Percentiles rank a stretch among this genome's conserved stretches.
Evolutionary conservation across 1,140 invertebrate genomes (phyloP).

Genomic region (Tenebrio molitor): DNA sequence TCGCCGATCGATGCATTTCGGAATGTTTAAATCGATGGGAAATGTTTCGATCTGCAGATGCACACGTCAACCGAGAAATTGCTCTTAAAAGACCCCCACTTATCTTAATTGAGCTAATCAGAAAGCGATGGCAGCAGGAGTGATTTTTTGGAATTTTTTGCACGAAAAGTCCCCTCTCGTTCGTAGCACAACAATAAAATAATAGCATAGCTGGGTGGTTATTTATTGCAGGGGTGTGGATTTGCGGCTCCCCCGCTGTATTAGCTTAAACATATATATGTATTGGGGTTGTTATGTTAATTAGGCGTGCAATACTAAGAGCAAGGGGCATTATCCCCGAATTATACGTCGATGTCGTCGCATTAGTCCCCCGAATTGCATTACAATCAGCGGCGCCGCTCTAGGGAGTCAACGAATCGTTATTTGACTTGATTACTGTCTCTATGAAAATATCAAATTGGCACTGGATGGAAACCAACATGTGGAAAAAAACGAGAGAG

Average conservation of each 20-base stretch:
- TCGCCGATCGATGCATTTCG: slow-evolving; percentile 25
- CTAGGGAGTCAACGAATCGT: slow-evolving; percentile 50
- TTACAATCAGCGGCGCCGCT: slow-evolving; percentile 51
- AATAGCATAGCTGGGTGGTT: slow-evolving; percentile 16
- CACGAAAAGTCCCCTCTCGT: too few relatives aligned
- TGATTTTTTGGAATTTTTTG: too few relatives aligned
- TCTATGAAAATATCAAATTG: slow-evolving; percentile 51
- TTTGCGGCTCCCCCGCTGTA: slow-evolving; percentile 20
- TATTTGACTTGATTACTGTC: slow-evolving; percentile 51
- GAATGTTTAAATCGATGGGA: slow-evolving; percentile 12
- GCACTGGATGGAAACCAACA: slow-evolving; percentile 35
- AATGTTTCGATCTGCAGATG: slow-evolving; percentile 12
- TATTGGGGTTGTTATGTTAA: slow-evolving; percentile 45
- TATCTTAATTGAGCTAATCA: slow-evolving; percentile 31
- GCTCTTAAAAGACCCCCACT: slow-evolving; percentile 4
- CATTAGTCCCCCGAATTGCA: slow-evolving; percentile 49
- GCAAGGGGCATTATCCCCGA: slow-evolving; percentile 40
- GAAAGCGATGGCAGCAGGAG: too few relatives aligned
- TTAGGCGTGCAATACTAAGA: slow-evolving; percentile 43
- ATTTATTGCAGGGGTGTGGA: slow-evolving; percentile 45
- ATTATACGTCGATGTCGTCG: slow-evolving; percentile 48
- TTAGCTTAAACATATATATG: slow-evolving; percentile 45
- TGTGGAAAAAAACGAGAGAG: too few relatives aligned
- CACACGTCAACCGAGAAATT: slow-evolving; percentile 23
- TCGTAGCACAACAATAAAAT: slow-evolving; percentile 34